These are phyloP conservation scores for Montifringilla adamsi DNA, from an alignment of 2,113 vertebrate species.

Conservation along the genomic window DNA sequence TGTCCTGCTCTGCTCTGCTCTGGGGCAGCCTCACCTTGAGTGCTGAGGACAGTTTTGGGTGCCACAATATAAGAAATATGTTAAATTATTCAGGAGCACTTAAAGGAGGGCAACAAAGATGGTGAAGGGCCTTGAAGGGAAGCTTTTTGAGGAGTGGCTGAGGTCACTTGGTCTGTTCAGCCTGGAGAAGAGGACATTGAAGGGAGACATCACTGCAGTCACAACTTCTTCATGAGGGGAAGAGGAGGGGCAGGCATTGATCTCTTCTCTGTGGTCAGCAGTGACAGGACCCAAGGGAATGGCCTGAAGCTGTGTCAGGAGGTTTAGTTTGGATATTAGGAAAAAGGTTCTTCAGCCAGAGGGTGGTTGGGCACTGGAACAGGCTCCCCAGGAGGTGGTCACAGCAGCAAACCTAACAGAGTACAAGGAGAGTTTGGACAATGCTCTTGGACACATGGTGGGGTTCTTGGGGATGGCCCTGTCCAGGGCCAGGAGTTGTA, in stretches of 20 bases:
- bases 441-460: not conserved
- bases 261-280: not conserved
- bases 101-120: not conserved
- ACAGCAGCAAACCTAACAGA: not conserved
- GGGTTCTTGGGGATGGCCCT: not conserved
- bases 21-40: rapidly evolving
- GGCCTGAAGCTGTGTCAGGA: not conserved
- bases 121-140: not conserved
- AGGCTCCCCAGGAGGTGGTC: not conserved
- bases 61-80: not conserved
- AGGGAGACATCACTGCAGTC: not conserved
- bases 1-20: not conserved
- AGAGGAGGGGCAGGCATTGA: not conserved
- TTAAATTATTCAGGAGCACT: not conserved
- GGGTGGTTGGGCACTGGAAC: not conserved
- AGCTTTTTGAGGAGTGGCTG: not conserved
- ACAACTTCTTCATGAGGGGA: not conserved
- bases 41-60: rapidly evolving
- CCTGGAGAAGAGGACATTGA: not conserved
- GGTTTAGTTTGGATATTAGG: not conserved
- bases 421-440: not conserved
- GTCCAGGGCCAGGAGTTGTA: not conserved
- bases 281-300: not conserved
- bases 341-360: not conserved
- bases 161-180: not conserved